phyloP scores from a whole-genome alignment of 2,797 vertebrate species.

The Mareca penelope region DNA sequence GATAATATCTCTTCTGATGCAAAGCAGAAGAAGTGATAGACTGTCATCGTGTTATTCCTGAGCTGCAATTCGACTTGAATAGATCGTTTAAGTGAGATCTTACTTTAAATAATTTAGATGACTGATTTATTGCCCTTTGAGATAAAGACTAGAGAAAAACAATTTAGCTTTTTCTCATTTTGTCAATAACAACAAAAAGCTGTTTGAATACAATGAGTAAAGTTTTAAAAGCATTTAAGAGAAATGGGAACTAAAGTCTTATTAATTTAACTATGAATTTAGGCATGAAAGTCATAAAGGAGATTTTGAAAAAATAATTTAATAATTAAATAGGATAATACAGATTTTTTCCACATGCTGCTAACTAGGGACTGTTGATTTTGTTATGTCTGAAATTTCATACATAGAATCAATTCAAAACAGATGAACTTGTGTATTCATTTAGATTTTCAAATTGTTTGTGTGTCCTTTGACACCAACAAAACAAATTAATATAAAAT shows the following conservation, averaged over 20 bases:
- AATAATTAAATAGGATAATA: neutral
- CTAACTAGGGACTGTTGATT: neutral
- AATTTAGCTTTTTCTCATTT: neutral
- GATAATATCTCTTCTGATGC: neutral
- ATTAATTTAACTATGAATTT: neutral
- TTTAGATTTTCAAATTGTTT: neutral
- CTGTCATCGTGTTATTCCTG: neutral
- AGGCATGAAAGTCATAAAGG: neutral
- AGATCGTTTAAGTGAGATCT: neutral
- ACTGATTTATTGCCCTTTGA: neutral
- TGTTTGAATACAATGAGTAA: neutral
- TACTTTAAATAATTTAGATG: neutral
- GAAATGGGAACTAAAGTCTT: neutral
- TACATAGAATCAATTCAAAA: neutral
- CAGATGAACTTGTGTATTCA: neutral
- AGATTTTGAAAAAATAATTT: neutral
- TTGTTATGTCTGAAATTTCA: neutral
- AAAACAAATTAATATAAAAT: neutral
- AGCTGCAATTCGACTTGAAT: neutral
- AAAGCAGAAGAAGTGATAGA: neutral
- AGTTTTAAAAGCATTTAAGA: neutral
- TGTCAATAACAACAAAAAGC: neutral
- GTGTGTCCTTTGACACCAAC: neutral
- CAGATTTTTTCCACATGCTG: rapidly evolving
- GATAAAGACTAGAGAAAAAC: neutral